phyloP scores from a whole-genome alignment of 2,113 vertebrate species.

The Strigops habroptila region DNA sequence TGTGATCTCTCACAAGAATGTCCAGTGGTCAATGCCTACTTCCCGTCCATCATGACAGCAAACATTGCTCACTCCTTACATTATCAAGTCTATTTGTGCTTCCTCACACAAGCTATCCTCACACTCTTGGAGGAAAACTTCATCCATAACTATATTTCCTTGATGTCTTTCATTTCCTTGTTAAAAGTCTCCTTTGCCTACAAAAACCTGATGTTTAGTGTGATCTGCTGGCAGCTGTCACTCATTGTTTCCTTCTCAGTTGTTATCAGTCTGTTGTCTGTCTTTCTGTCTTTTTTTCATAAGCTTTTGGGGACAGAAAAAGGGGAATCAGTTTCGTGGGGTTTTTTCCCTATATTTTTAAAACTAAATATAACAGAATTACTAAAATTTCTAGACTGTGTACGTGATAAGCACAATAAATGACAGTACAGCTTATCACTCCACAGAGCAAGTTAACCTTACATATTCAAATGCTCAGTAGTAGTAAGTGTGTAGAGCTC shows the following conservation, averaged over 20 bases:
- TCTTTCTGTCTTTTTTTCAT: background rate
- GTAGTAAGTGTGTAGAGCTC: background rate
- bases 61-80: background rate
- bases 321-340: background rate
- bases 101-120: background rate
- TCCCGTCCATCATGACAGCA: background rate
- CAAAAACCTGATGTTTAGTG: background rate
- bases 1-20: background rate
- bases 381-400: background rate
- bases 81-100: background rate
- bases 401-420: background rate
- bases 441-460: background rate
- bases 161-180: background rate
- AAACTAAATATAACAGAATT: background rate
- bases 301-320: background rate
- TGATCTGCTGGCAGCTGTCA: background rate
- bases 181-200: background rate
- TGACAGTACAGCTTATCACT: background rate
- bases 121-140: background rate
- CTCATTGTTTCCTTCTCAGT: background rate
- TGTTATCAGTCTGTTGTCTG: background rate
- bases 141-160: background rate
- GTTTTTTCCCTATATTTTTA: background rate
- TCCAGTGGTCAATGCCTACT: background rate
- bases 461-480: background rate